These are phyloP conservation scores for Rhadinocentrus ornatus DNA, from an alignment of 2,797 vertebrate species.

Conservation along the genomic window DNA sequence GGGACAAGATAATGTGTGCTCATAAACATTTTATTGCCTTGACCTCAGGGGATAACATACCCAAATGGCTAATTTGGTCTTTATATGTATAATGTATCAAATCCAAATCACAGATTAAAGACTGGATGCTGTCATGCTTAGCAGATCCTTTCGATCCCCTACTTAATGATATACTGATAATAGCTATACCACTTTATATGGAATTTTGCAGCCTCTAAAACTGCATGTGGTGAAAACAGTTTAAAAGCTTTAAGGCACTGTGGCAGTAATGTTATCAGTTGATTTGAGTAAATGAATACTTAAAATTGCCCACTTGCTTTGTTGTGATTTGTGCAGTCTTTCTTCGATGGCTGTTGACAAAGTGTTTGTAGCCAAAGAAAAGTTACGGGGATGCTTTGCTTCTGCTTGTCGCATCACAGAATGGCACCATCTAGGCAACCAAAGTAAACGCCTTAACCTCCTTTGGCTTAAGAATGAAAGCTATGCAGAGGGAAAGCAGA, in stretches of 20 bases:
- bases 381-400: conserved; percentile 58
- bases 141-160: conserved; percentile 28
- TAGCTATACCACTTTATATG: conserved; percentile 23
- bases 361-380: conserved; percentile 55
- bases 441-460: conserved; percentile 49
- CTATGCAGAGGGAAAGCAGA: conserved; percentile 66
- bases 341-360: conserved; percentile 46
- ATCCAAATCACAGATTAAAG: conserved; percentile 55
- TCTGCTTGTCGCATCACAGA: conserved; percentile 53
- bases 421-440: conserved; percentile 47
- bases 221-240: conserved; percentile 30
- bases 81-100: conserved; percentile 62
- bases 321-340: conserved; percentile 41
- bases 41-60: conserved; percentile 53
- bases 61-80: conserved; percentile 60
- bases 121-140: conserved; percentile 33
- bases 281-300: conserved; percentile 36
- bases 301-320: conserved; percentile 26
- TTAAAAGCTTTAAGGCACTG: conserved; percentile 11
- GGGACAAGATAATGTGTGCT: conserved; percentile 58
- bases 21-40: conserved; percentile 65
- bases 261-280: conserved; percentile 23
- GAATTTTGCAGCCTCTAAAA: conserved; percentile 20
- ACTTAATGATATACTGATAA: conserved; percentile 45
- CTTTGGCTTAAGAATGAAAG: conserved; percentile 56